Evolutionary conservation across 2,113 vertebrate species (phyloP).

Genomic region (Oryzias melastigma): DNA sequence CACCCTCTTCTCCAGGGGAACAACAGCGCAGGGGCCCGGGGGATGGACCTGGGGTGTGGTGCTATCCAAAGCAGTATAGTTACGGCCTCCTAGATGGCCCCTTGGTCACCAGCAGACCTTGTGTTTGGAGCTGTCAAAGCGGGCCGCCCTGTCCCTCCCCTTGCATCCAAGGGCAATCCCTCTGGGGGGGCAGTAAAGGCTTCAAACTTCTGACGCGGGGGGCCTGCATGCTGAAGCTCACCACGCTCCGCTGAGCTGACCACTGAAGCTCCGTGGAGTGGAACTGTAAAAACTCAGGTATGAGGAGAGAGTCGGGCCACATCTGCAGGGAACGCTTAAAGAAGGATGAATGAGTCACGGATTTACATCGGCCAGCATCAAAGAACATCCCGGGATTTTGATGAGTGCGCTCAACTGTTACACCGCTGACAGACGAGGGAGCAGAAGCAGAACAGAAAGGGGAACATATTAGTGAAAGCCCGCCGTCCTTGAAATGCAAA

Average conservation of each 20-base stretch:
- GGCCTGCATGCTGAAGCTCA: conserved; percentile 30
- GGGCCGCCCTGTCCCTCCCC: conserved; percentile 64
- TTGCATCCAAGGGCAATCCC: conserved; percentile 53
- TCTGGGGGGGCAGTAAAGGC: conserved; percentile 50
- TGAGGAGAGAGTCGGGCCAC: conserved; percentile 29
- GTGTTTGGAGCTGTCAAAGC: conserved; percentile 73
- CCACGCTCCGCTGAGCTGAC: conserved; percentile 45
- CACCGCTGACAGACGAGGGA: conserved; percentile 4
- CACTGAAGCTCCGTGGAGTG: conserved; percentile 46
- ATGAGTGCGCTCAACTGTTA: conserved; percentile 48
- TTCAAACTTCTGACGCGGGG: conserved; percentile 33
- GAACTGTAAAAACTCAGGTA: conserved; percentile 57
- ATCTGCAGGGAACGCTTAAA: conserved; percentile 44
- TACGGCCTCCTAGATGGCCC: conserved; percentile 57
- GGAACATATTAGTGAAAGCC: no score
- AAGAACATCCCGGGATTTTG: conserved; percentile 33
- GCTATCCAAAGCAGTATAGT: conserved; percentile 63
- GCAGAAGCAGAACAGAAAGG: no score
- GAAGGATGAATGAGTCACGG: conserved; percentile 29
- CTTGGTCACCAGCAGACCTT: conserved; percentile 74
- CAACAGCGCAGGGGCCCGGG: conserved; percentile 62
- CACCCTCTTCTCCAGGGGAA: conserved; percentile 65
- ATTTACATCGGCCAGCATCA: conserved; percentile 53
- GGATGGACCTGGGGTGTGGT: conserved; percentile 63
- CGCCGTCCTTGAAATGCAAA: no score